These are phyloP conservation scores for Drosophila seguyi DNA, from an alignment of 1,140 invertebrate species.

Conservation along the genomic window DNA sequence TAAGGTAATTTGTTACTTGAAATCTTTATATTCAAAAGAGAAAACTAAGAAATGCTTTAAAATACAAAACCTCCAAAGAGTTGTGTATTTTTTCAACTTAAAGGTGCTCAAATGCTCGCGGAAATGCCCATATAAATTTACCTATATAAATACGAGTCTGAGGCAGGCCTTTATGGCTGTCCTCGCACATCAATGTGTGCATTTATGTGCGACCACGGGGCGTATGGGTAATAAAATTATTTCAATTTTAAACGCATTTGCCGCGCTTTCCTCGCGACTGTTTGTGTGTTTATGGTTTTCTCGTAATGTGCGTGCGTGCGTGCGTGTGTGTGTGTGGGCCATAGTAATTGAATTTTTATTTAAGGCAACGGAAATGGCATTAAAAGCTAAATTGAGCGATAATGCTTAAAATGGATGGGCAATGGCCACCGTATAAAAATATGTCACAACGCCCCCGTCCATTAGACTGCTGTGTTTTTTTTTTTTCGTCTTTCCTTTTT, in stretches of 20 bases:
- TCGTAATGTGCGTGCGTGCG: conserved; percentile 16
- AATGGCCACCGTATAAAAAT: conserved; percentile 51
- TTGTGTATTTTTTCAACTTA: neutral
- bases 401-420: conserved; percentile 53
- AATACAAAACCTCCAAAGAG: neutral
- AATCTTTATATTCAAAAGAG: too few relatives aligned
- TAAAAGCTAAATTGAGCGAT: conserved; percentile 82
- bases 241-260: conserved; percentile 77
- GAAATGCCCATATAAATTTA: conserved; percentile 2
- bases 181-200: conserved; percentile 40
- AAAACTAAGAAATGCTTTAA: neutral
- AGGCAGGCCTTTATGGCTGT: conserved; percentile 19
- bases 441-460: conserved; percentile 42
- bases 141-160: conserved; percentile 11
- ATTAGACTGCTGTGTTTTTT: conserved; percentile 42
- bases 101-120: neutral
- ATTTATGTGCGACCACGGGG: conserved; percentile 40
- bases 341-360: conserved; percentile 80
- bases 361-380: conserved; percentile 78
- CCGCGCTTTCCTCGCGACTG: conserved; percentile 35
- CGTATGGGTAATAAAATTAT: conserved; percentile 79
- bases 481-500: conserved; percentile 28
- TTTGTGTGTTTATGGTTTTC: conserved; percentile 57
- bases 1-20: neutral
- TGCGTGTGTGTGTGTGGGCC: conserved; percentile 31